Evolutionary conservation across 1,140 invertebrate species (phyloP).

Genomic region (Trichonephila clavata): DNA sequence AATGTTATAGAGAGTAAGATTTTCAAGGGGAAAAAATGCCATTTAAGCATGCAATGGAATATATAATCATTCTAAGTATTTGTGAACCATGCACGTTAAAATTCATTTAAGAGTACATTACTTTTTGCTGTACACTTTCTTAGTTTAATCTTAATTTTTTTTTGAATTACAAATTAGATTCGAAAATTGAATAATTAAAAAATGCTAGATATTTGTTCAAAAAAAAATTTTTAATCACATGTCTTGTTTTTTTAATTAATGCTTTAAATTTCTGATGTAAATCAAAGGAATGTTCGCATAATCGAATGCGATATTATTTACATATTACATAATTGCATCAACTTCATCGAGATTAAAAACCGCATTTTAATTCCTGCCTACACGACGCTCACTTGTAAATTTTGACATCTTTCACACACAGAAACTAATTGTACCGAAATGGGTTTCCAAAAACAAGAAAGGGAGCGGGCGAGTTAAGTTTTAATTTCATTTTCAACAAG

Average conservation of each 20-base stretch:
- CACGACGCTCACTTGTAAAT: constrained; percentile 22
- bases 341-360: constrained; percentile 1
- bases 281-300: neutral
- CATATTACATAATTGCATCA: neutral
- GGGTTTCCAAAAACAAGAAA: neutral
- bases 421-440: constrained; percentile 64
- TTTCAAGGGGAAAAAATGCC: too few relatives aligned
- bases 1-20: too few relatives aligned
- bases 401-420: constrained; percentile 56
- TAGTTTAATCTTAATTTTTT: too few relatives aligned
- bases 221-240: neutral
- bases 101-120: too few relatives aligned
- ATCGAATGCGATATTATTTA: constrained; percentile 10
- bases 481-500: constrained; percentile 65
- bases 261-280: neutral
- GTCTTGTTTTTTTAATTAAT: neutral
- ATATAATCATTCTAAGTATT: too few relatives aligned
- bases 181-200: neutral
- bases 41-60: too few relatives aligned
- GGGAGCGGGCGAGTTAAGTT: neutral
- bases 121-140: too few relatives aligned
- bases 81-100: too few relatives aligned
- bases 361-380: constrained; percentile 39
- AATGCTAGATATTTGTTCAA: neutral
- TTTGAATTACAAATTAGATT: neutral